Conservation (phyloP, 2,113 vertebrate genomes). For the Tamias sibiricus region DNA sequence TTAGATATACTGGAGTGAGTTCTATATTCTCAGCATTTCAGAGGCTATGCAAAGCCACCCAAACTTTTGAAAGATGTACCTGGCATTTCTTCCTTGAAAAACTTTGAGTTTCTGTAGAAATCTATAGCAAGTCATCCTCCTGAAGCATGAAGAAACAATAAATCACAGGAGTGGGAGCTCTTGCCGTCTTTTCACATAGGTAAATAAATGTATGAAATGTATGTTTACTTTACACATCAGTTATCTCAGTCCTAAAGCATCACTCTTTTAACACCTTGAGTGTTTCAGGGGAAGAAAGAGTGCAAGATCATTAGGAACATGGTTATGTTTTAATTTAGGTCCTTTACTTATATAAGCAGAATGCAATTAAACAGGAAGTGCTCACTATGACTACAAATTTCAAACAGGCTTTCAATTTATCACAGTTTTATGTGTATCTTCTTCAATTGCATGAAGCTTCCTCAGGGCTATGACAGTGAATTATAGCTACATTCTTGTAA, state of each 20-base stretch:
- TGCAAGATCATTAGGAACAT: slow-evolving; percentile 64
- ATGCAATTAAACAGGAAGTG: slow-evolving; percentile 76
- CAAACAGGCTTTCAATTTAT: slow-evolving; percentile 74
- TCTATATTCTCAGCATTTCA: slow-evolving; percentile 75
- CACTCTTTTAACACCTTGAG: slow-evolving; percentile 69
- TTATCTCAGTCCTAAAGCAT: slow-evolving; percentile 48
- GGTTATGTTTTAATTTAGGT: slow-evolving; percentile 77
- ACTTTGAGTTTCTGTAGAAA: slow-evolving; percentile 47
- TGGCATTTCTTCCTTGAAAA: slow-evolving; percentile 61
- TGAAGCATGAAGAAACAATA: slow-evolving; percentile 37
- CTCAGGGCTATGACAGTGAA: slow-evolving; percentile 73
- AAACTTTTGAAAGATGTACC: slow-evolving; percentile 70
- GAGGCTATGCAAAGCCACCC: slow-evolving; percentile 73
- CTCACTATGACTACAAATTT: slow-evolving; percentile 70
- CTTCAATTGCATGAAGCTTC: slow-evolving; percentile 62
- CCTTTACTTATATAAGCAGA: slow-evolving; percentile 76
- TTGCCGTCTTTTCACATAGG: slow-evolving; percentile 42
- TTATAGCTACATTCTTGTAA: slow-evolving; percentile 70
- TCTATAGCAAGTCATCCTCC: slow-evolving; percentile 34
- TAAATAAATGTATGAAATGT: slow-evolving; percentile 60
- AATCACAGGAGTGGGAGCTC: not conserved
- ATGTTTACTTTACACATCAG: slow-evolving; percentile 66
- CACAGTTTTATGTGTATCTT: slow-evolving; percentile 73
- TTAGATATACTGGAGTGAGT: slow-evolving; percentile 74
- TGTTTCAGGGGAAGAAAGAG: not conserved